Evolutionary conservation across 2,113 vertebrate species (phyloP).

Genomic region (Rhegmatorhina hoffmannsi): DNA sequence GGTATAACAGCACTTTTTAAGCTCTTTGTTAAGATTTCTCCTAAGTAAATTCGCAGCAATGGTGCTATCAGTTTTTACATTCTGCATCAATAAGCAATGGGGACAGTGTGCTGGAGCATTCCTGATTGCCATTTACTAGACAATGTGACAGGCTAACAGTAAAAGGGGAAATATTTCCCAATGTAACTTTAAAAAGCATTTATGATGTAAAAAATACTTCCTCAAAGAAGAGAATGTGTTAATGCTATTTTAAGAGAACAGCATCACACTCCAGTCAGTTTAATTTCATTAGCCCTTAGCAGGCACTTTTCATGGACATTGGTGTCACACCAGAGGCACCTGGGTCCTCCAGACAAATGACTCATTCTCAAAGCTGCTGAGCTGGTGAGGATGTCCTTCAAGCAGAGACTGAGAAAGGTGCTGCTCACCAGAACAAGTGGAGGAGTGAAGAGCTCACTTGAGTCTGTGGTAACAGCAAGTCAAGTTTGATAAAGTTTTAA

Average conservation of each 20-base stretch:
- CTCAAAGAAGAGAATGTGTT: neutral
- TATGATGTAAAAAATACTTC: neutral
- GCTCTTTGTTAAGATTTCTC: neutral
- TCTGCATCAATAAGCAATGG: neutral
- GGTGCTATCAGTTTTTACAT: neutral
- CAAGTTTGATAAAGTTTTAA: neutral
- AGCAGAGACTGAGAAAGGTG: neutral
- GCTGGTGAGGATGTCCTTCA: neutral
- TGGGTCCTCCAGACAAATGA: neutral
- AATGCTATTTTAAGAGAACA: neutral
- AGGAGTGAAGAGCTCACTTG: neutral
- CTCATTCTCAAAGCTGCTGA: neutral
- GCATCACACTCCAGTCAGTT: neutral
- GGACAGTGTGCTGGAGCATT: neutral
- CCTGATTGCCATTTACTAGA: neutral
- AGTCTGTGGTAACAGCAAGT: neutral
- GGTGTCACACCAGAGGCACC: neutral
- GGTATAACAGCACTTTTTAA: neutral
- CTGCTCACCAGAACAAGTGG: neutral
- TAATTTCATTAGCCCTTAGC: neutral
- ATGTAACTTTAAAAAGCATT: neutral
- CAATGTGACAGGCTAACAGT: neutral
- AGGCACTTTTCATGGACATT: neutral
- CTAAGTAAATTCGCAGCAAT: neutral
- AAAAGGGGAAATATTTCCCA: neutral